Evolutionary conservation across 2,888 invertebrate genomes (phyloP), one percentile per base, ranked within the genome.

Genomic region (Micropterix aruncella): DNA sequence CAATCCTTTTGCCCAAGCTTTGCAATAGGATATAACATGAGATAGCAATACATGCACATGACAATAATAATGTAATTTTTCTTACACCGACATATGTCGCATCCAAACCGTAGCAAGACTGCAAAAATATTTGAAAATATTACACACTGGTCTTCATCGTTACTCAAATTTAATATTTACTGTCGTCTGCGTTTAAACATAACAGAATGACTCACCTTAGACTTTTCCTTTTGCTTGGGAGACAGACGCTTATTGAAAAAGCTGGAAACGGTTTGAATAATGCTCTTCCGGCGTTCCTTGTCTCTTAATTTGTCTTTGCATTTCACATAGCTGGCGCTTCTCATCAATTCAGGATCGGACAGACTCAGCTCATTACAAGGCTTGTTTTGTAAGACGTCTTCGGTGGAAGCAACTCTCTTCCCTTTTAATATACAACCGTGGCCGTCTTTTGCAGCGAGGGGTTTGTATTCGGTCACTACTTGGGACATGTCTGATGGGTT

Each of bases 181-280:
- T n/a, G n/a, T n/a, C n/a, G n/a, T n/a, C n/a, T n/a, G n/a, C n/a
- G n/a, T n/a, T n/a, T n/a, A n/a, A n/a, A n/a, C n/a, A n/a, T n/a
- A n/a, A n/a, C n/a, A n/a, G n/a, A n/a, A n/a, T n/a, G n/a, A 27
- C 5, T 27, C 12, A 27, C 27, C 27, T 27, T 27, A 12, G 27
- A 27, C 12, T 27, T 53, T 62, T 83, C 60, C 77, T 74, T 66
- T 61, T 73, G 62, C 69, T 78, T 68, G 55, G 70, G 68, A 57
- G 76, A 79, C 56, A 77, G 75, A 53, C 82, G 80, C 60, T 84
- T 83, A 54, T 80, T 77, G 59, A 91, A 84, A 60, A 90, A 84
- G 60, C 81, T 87, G 15, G 87, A 83, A 49, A 91, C 80, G 43
- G 88, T 80, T 64, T 85, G 87, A 56, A 89, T 87, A 43, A 90